Evolutionary conservation across 1,140 invertebrate species (phyloP), one percentile per base, ranked within the genome.

Genomic region (Uloborus diversus): DNA sequence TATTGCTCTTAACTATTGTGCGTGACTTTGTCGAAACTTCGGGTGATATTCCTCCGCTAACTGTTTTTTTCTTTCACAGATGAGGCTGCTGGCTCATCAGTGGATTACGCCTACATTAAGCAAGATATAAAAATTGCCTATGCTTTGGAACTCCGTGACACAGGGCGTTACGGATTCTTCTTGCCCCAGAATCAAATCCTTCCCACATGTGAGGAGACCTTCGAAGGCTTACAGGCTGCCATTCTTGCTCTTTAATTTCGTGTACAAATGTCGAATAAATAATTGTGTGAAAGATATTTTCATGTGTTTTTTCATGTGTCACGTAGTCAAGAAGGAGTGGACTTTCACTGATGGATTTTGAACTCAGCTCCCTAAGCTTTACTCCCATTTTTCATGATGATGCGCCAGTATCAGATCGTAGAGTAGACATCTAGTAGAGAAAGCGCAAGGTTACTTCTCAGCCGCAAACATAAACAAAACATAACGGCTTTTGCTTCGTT

Each of bases 171-270:
- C 80, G 89, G 89, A 27, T 90, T 90, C 82, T 81, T 89, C n/a
- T 83, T 90, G 23, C 89, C 89, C 5, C 81, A 84, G 7, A 83
- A 86, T 9, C 89, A 91, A 81, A 93, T 96, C 68, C 85, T 91
- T 37, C 90, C 92, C 28, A 91, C 93, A 65, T 93, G 91, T 4
- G 85, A 87, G 81, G 95, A 96, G 86, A 94, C 93, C 0, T 94
- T 92, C 86, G 88, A 90, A 30, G 88, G 88, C 17, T 79, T 90
- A 5, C 84, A 85, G 51, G 88, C 85, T 17, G 28, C 80, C 13
- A 73, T 82, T 17, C 13, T 51, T 13, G 79, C 79, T 23, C 20
- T 80, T 11, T 37, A 64, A 42, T 20, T 64, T 33, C 61, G 11
- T 37, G 20, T 4, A 23, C 28, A 27, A 68, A 68, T 13, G 37